Percentiles rank a stretch among this genome's conserved stretches.
Evolutionary conservation across 2,797 vertebrate species (phyloP).

Genomic region (Sebastes goodei): DNA sequence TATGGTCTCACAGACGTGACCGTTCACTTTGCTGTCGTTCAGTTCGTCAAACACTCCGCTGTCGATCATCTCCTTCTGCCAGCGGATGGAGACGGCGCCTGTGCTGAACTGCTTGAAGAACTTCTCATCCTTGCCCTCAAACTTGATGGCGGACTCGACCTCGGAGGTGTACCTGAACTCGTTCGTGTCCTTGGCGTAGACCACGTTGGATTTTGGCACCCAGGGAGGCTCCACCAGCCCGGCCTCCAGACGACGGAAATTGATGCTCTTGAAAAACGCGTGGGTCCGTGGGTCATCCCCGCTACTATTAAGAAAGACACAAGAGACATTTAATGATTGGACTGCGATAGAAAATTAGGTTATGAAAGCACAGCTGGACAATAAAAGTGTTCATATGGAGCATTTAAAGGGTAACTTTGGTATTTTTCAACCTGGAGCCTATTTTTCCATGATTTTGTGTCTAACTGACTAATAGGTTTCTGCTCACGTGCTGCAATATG

Average conservation of each 20-base stretch:
- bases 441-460: too few species aligned
- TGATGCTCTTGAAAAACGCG: conserved; percentile 87
- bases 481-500: too few species aligned
- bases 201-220: conserved; percentile 88
- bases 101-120: conserved; percentile 90
- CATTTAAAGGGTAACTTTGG: background rate
- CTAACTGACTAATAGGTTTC: too few species aligned
- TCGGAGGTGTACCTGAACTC: conserved; percentile 86
- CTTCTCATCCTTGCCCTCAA: conserved; percentile 85
- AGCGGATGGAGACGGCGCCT: conserved; percentile 85
- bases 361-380: background rate
- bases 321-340: background rate
- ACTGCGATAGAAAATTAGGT: background rate
- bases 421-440: too few species aligned
- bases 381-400: background rate
- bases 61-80: conserved; percentile 92
- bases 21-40: conserved; percentile 73
- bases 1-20: conserved; percentile 15
- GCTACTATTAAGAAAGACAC: conserved; percentile 45
- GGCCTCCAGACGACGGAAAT: conserved; percentile 87
- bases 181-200: conserved; percentile 87
- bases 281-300: conserved; percentile 87
- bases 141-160: conserved; percentile 74
- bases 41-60: conserved; percentile 88
- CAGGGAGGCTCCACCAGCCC: conserved; percentile 86